Conservation (phyloP, 2,797 vertebrate species). For the Ateles fusciceps region DNA sequence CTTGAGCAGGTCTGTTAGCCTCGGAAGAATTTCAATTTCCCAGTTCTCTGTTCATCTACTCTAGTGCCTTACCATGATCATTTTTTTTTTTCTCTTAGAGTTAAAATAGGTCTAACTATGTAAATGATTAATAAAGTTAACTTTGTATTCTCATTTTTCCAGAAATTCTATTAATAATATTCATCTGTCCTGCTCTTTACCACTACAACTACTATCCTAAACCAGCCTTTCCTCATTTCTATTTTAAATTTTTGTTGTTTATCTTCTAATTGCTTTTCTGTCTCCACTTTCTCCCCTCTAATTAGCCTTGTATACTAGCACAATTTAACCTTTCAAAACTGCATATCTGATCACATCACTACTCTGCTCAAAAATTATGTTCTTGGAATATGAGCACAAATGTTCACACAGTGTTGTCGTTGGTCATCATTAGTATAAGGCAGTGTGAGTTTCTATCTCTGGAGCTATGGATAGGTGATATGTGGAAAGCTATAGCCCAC, state of each 20-base stretch:
- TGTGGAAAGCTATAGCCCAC: rapidly evolving
- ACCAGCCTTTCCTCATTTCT: neutral
- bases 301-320: neutral
- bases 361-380: neutral
- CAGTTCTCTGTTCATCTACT: neutral
- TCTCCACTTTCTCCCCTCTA: neutral
- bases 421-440: neutral
- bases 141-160: neutral
- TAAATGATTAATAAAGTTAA: neutral
- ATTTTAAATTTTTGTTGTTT: neutral
- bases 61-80: neutral
- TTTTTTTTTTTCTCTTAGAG: neutral
- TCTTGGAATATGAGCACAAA: neutral
- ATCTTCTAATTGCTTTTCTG: neutral
- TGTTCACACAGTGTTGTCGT: neutral
- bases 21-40: neutral
- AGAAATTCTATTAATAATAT: neutral
- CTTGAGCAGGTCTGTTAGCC: neutral
- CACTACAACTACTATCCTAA: neutral
- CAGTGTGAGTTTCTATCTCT: neutral
- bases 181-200: neutral
- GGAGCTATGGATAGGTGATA: neutral
- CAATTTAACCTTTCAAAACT: neutral
- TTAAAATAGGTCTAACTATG: neutral
- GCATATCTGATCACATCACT: neutral